Evolutionary conservation across 1,140 invertebrate species (phyloP), one percentile per base, ranked within the genome.

Genomic region (Bombyx mandarina): DNA sequence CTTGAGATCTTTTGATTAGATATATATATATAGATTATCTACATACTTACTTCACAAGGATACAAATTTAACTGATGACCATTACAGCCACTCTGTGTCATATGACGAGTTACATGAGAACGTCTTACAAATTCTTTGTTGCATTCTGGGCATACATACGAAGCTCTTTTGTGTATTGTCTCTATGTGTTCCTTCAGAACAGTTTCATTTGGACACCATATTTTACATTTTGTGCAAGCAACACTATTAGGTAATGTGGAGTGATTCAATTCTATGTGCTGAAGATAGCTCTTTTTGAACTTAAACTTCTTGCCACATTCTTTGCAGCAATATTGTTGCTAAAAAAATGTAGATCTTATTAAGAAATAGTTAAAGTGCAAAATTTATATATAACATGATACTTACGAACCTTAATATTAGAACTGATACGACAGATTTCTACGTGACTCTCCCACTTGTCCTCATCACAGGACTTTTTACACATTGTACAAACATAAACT

Each of bases 41-140:
- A 83, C 26, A 62, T 52, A 71, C 72, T 69, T 72, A 86, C 82
- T 60, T 80, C 75, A 75, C 81, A 86, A 43, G 67, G 65, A 61
- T 64, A 78, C 12, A 56, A 54, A 45, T 53, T 51, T n/a, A 69
- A 51, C 46, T 57, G 61, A 42, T 65, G 60, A 12, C 82, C 80
- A 72, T 78, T 68, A 63, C 82, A 86, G 6, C 82, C 81, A 55
- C 62, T 84, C 52, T 86, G 82, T 7, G 71, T 57, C 67, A 80
- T 70, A 57, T 86, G 83, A 43, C 83, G 57, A 22, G 75, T 52
- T 2, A 86, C 83, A 77, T 86, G 83, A 22, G 78, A 70, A 8
- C 65, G 68, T 54, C 83, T 66, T 5, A 75, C 75, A 74, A 86
- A 86, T 53, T 63, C 63, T 45, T 77, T 77, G 3, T 63, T 56